These are phyloP conservation scores for Metacarcinus magister DNA, from an alignment of 2,888 invertebrate genomes.

Conservation along the genomic window DNA sequence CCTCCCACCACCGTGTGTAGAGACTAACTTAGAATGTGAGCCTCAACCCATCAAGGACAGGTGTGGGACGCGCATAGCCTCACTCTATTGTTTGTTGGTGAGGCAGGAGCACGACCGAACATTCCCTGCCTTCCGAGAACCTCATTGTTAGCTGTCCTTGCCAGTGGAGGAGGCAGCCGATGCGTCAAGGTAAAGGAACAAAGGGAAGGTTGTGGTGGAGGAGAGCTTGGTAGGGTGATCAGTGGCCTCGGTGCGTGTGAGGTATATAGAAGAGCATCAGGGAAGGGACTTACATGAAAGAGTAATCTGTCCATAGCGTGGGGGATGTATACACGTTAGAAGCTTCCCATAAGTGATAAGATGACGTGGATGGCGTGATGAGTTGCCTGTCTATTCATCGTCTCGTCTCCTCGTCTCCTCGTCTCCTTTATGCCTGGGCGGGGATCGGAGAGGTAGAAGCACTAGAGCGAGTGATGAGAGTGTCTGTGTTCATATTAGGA, in stretches of 20 bases:
- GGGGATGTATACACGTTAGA: not conserved
- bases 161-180: not conserved
- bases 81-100: constrained; percentile 10
- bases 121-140: not conserved
- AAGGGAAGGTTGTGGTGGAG: not conserved
- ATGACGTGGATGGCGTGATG: not conserved
- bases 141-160: not conserved
- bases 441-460: not conserved
- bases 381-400: not conserved
- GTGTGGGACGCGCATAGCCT: not conserved
- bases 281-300: no score
- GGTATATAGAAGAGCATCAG: not conserved
- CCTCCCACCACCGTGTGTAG: constrained; percentile 2
- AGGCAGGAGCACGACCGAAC: not conserved
- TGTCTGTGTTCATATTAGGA: not conserved
- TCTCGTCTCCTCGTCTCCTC: not conserved
- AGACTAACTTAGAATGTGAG: not conserved
- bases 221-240: not conserved
- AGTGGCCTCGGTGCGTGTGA: not conserved
- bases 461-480: not conserved
- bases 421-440: not conserved
- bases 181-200: not conserved
- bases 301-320: not conserved
- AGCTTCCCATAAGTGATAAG: not conserved
- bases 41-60: not conserved